Conservation (phyloP, 2,888 invertebrate genomes). For the Notocelia uddmanniana region DNA sequence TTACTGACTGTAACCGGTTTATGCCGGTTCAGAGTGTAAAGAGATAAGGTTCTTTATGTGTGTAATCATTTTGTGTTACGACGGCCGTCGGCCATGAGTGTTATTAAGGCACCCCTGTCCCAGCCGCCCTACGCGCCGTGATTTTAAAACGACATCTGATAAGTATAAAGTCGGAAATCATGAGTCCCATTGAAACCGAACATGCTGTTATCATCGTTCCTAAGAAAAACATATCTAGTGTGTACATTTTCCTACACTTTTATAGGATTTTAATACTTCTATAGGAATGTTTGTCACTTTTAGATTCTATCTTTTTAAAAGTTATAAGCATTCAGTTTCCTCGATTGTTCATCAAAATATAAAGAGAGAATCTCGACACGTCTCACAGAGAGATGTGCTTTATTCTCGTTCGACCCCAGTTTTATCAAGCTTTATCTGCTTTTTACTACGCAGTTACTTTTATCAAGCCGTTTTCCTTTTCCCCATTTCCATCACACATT, state of each 20-base stretch:
- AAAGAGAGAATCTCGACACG: constrained; percentile 8
- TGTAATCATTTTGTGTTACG: constrained; percentile 82
- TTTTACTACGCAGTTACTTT: constrained; percentile 55
- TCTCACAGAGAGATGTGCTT: constrained; percentile 55
- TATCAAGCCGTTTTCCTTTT: constrained; percentile 56
- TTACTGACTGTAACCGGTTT: constrained; percentile 80
- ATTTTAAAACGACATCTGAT: constrained; percentile 55
- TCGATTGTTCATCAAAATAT: background rate
- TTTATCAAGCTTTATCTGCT: constrained; percentile 62
- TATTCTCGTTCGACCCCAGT: constrained; percentile 60
- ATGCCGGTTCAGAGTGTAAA: constrained; percentile 77
- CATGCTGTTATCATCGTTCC: background rate
- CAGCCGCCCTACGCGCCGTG: constrained; percentile 60
- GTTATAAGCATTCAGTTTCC: no score
- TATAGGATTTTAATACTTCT: background rate
- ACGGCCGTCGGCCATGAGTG: constrained; percentile 72
- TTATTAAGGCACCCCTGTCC: constrained; percentile 70
- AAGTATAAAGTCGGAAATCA: constrained; percentile 54
- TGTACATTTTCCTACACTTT: background rate
- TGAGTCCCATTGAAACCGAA: background rate
- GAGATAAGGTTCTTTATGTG: constrained; percentile 83
- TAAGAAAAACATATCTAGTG: background rate
- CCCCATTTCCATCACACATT: constrained; percentile 64
- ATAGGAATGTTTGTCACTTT: no score
- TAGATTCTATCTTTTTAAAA: no score